Evolutionary conservation across 2,888 invertebrate species (phyloP).

Genomic region (Drosophila setosimentum): DNA sequence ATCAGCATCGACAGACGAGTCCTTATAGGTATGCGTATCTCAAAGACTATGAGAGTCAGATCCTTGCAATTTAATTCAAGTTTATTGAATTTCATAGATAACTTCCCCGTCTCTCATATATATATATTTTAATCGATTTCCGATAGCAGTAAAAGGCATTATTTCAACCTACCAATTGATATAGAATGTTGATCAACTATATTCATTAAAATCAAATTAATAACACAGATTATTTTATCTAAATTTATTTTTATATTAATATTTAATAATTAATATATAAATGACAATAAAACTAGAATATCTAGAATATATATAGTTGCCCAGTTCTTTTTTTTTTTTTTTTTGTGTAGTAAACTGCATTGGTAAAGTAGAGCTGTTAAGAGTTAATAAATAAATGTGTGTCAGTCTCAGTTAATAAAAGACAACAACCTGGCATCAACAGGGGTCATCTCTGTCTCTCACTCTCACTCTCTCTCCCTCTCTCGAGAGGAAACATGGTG

Average conservation of each 20-base stretch:
- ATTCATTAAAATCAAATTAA: background rate
- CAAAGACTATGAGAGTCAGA: background rate
- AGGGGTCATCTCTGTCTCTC: background rate
- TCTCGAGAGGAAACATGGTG: background rate
- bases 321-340: too few relatives aligned
- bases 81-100: background rate
- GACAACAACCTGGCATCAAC: background rate
- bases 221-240: background rate
- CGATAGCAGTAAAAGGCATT: background rate
- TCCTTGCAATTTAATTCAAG: background rate
- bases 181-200: background rate
- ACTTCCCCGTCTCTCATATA: background rate
- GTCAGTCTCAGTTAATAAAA: constrained; percentile 6
- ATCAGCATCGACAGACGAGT: background rate
- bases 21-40: background rate
- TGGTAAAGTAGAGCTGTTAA: background rate
- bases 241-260: background rate
- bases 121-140: background rate
- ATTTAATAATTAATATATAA: background rate
- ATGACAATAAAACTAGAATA: background rate
- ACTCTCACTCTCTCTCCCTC: too few relatives aligned
- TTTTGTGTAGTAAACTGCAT: background rate
- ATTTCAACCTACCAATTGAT: background rate
- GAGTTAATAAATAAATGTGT: background rate
- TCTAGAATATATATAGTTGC: background rate